Percentiles rank a stretch among this genome's conserved stretches.
Evolutionary conservation across 2,888 invertebrate genomes (phyloP).

Genomic region (Drosophila setosimentum): DNA sequence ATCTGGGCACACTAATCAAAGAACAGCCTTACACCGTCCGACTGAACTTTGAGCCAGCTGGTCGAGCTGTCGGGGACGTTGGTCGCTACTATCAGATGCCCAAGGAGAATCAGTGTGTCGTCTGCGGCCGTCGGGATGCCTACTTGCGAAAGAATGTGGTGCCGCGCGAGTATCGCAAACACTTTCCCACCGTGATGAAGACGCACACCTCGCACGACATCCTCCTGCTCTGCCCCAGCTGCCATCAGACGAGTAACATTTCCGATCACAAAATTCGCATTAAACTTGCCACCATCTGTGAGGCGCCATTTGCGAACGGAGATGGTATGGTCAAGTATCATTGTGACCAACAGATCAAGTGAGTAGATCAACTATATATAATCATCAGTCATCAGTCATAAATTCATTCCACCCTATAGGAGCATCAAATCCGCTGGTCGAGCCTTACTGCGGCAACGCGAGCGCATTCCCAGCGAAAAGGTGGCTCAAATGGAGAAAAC

Average conservation of each 20-base stretch:
- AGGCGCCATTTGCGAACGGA: conserved; percentile 87
- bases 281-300: conserved; percentile 87
- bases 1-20: conserved; percentile 85
- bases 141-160: conserved; percentile 93
- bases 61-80: conserved; percentile 89
- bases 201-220: conserved; percentile 93
- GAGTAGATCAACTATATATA: neutral
- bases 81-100: conserved; percentile 90
- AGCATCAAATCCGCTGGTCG: conserved; percentile 88
- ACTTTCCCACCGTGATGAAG: conserved; percentile 91
- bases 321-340: conserved; percentile 75
- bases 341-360: conserved; percentile 84
- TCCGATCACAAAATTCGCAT: conserved; percentile 88
- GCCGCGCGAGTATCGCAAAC: conserved; percentile 92
- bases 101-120: conserved; percentile 92
- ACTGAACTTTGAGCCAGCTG: conserved; percentile 91
- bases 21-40: conserved; percentile 88
- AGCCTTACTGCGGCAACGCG: conserved; percentile 86
- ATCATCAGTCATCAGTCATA: neutral
- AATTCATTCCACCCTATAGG: conserved; percentile 69
- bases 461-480: conserved; percentile 86
- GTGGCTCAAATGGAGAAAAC: conserved; percentile 85
- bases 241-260: conserved; percentile 90
- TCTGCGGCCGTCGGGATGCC: conserved; percentile 89
- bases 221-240: conserved; percentile 89